Conservation (phyloP, 2,888 invertebrate genomes). For the Hololepta plana region DNA sequence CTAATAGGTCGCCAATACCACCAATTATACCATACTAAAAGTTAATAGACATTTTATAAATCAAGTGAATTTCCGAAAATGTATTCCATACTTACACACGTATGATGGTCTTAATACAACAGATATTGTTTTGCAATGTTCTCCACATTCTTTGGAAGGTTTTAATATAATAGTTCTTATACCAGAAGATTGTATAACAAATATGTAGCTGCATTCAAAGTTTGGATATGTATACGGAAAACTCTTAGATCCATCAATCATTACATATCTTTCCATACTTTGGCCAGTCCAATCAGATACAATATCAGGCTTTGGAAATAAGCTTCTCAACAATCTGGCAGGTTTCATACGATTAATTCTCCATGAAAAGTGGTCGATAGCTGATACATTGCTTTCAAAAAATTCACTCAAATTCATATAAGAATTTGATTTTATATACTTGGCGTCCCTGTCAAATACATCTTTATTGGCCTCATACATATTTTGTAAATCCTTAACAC, state of each 20-base stretch:
- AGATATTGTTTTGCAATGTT: constrained; percentile 51
- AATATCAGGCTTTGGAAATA: constrained; percentile 53
- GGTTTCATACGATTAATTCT: constrained; percentile 60
- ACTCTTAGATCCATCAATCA: constrained; percentile 55
- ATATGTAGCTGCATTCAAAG: constrained; percentile 67
- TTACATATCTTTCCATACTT: constrained; percentile 56
- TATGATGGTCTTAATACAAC: constrained; percentile 51
- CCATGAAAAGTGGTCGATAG: too few species aligned
- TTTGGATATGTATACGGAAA: constrained; percentile 51
- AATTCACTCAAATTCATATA: too few species aligned
- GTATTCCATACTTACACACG: constrained; percentile 48
- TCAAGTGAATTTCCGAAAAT: too few species aligned
- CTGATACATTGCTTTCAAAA: too few species aligned
- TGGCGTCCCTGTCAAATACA: constrained; percentile 43
- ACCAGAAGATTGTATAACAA: constrained; percentile 55
- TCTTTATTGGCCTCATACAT: constrained; percentile 39
- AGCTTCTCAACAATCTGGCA: constrained; percentile 47
- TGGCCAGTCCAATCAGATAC: constrained; percentile 47
- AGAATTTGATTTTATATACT: too few species aligned
- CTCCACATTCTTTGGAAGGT: constrained; percentile 60
- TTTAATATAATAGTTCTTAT: constrained; percentile 49
- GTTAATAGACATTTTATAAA: too few species aligned
- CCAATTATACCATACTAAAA: constrained; percentile 70
- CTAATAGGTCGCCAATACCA: constrained; percentile 64
- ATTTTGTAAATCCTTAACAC: constrained; percentile 32